Evolutionary conservation across 37 sponge, comb jelly and placozoan species (phyloP), one percentile per base, ranked within the genome.

Genomic region (Eunapius fragilis): DNA sequence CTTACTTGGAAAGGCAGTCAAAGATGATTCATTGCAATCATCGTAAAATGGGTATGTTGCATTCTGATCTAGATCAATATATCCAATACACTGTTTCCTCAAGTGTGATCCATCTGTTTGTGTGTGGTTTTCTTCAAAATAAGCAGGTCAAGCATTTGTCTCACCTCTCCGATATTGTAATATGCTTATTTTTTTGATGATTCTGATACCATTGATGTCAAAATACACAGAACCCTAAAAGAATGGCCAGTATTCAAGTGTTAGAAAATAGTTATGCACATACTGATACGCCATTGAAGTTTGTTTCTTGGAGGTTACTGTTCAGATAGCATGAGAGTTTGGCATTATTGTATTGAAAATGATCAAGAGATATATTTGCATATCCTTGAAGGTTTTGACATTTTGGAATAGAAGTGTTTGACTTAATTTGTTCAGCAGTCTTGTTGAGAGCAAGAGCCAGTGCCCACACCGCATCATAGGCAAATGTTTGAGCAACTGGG

Each of bases 401-500:
- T 19, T 58, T 19, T 58, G 58, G 58, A 58, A 58, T 58, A 1
- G 58, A 58, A 58, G 58, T 58, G 22, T 58, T 58, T 58, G 58
- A 58, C 22, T 58, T 58, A 12, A 58, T 13, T 11, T 13, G 27
- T 80, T 38, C 27, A 10, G 28, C 27, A 58, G 80, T 30, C 27
- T 58, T 80, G 25, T 80, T 47, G 14, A 80, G 25, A 80, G 80
- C 80, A 25, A 80, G 26, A 5, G 80, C 58, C 26, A 80, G 7
- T 25, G 80, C 80, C 80, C 80, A 80, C 0, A 80, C 68, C 2
- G 48, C 68, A 48, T 80, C 80, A 80, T 80, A 80, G 58, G 58
- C 58, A 58, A 58, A 58, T 4, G 58, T 17, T 4, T 58, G 58
- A 19, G 22, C 58, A 58, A 58, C 7, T 58, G 58, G 6, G 58